Evolutionary conservation across 2,797 vertebrate genomes (phyloP), one percentile per base, ranked within the genome.

Genomic region (Carduelis carduelis): DNA sequence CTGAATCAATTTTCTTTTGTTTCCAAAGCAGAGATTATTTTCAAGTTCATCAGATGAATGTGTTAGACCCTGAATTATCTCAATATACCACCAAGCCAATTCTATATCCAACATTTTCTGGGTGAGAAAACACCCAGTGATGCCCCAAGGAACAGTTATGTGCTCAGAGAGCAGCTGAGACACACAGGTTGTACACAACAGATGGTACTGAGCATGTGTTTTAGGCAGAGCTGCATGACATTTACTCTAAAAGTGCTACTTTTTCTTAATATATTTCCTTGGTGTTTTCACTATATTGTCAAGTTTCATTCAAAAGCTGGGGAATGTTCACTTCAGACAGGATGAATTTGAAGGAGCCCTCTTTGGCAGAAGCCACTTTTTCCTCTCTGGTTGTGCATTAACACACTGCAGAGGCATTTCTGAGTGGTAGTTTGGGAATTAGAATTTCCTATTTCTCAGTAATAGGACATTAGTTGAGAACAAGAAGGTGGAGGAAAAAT

Each of bases 201-300:
- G 89, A 96, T 95, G 93, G 80, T 46, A 90, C 77, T 37, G 83
- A 96, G 90, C 81, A 88, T 93, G 87, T 94, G 80, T 93, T 95
- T 96, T 55, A 92, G 83, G 27, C 70, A 84, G 60, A 92, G 30
- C 74, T 90, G 63, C 52, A 63, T 91, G 85, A 91, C 80, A 74
- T 89, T 94, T 91, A 75, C 70, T 91, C 39, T 94, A 15, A 61
- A 83, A 91, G 55, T 66, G 49, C 80, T 91, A 50, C 52, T 79
- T 91, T 92, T 88, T 43, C 69, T 26, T 72, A 86, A 60, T 82
- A 81, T 88, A 22, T 78, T 79, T 89, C 88, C 52, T 82, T 34
- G 5, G n/a, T 88, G 61, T 84, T 95, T 88, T 93, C 75, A 56
- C n/a, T 74, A 26, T 1, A 1, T 34, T 77, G 77, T 79, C 80